These are phyloP conservation scores for Drosophila sulfurigaster DNA, from an alignment of 1,140 invertebrate genomes.

Conservation along the genomic window DNA sequence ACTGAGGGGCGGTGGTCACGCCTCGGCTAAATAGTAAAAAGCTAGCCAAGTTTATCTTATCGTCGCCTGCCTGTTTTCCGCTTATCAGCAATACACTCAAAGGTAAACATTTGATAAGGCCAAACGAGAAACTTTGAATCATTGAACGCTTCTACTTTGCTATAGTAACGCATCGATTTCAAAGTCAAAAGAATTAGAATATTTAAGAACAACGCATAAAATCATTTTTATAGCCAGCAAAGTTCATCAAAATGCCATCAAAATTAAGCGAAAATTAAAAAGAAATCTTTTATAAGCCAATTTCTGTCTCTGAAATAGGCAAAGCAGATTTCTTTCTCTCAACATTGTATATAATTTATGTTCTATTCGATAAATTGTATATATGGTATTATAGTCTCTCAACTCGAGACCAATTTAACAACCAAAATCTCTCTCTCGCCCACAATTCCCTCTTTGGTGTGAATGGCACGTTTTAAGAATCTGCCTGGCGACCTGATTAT, in stretches of 20 bases:
- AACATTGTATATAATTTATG: neutral
- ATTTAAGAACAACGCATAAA: slow-evolving; percentile 27
- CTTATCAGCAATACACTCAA: slow-evolving; percentile 30
- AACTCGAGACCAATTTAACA: neutral
- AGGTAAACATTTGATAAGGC: slow-evolving; percentile 44
- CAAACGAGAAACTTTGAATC: slow-evolving; percentile 7
- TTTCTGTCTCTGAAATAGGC: slow-evolving; percentile 9
- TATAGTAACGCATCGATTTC: slow-evolving; percentile 15
- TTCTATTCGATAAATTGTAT: neutral
- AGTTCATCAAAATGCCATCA: slow-evolving; percentile 40
- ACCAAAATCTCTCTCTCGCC: neutral
- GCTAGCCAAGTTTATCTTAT: slow-evolving; percentile 44
- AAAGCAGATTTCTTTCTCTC: neutral
- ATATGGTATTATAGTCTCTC: neutral
- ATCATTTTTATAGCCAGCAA: slow-evolving; percentile 22
- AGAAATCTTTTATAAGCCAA: neutral
- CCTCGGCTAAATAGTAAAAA: slow-evolving; percentile 12
- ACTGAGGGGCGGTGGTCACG: neutral
- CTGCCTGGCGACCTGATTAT: slow-evolving; percentile 15
- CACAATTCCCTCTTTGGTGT: slow-evolving; percentile 10
- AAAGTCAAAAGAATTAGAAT: slow-evolving; percentile 17
- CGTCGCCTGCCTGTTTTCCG: slow-evolving; percentile 5
- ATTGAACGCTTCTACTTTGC: slow-evolving; percentile 1
- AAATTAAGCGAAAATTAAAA: slow-evolving; percentile 23
- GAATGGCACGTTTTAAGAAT: slow-evolving; percentile 42